Percentiles rank a stretch among this genome's conserved stretches.
These are phyloP conservation scores for Enteromius thamalakanensis DNA, from an alignment of 2,797 vertebrate species.

Conservation along the genomic window DNA sequence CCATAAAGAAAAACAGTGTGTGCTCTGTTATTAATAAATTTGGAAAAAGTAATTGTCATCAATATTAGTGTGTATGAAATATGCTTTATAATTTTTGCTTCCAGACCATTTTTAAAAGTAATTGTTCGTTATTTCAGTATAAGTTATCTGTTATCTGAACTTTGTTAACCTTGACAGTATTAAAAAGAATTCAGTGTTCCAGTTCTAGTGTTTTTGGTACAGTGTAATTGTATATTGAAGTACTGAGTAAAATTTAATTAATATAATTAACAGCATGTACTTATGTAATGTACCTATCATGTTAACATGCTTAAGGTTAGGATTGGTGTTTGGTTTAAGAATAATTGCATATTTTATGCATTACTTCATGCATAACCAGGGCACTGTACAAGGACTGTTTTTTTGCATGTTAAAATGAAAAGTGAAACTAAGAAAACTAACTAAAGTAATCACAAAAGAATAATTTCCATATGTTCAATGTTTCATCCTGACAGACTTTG, in stretches of 20 bases:
- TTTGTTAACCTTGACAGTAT: background rate
- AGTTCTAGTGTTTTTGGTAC: background rate
- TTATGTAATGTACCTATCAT: background rate
- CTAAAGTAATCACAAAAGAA: background rate
- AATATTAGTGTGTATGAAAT: background rate
- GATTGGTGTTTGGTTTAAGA: background rate
- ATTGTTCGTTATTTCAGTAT: background rate
- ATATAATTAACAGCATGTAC: background rate
- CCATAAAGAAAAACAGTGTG: background rate
- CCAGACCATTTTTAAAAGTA: background rate
- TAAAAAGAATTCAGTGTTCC: background rate
- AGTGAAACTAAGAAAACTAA: background rate
- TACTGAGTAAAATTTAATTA: background rate
- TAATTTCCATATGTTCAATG: background rate
- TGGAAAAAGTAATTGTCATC: background rate
- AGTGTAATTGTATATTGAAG: background rate
- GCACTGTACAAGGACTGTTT: background rate
- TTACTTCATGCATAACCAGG: background rate
- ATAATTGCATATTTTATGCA: background rate
- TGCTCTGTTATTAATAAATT: background rate
- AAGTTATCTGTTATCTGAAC: background rate
- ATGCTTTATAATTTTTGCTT: background rate
- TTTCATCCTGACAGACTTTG: constrained; percentile 1
- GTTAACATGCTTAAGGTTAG: background rate
- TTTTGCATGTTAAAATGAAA: background rate